Base-by-base conservation (phyloP, 53 echinoderm and acorn worm species). In the Temnopleurus reevesii region DNA sequence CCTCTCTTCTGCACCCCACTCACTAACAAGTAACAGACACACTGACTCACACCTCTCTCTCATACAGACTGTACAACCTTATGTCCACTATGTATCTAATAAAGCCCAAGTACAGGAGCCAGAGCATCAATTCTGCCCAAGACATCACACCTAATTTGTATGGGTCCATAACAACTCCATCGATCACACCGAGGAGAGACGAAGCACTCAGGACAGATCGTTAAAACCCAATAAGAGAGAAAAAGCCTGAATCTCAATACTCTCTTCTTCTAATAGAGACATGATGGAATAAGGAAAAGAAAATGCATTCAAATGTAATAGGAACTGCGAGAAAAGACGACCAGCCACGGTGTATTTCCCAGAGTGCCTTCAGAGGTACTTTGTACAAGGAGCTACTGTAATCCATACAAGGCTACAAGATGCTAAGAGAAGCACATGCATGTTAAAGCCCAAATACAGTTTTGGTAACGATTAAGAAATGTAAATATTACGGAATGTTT, bases 71-170 rank as follows among this genome's bases (percentile, higher is more conserved):
- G 30, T 63, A 12, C 33, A 13, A 31, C 34, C 63, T 25, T 63
- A 9, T 4, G 10, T 31, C 33, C 63, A 63, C 12, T 17, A 12
- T 31, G 25, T 33, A 31, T 12, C 15, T 31, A 9, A 10, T 3
- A 19, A 17, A 9, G 55, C 34, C 41, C 36, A 71, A 71, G 71
- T 36, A 21, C 71, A 71, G 23, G 38, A 36, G 38, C 71, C 18
- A 27, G 19, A 36, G 71, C 38, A 71, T 71, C 36, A 71, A 71
- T 71, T 71, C 38, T 18, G 6, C 21, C 41, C 41, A 8, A 71
- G 71, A 71, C 71, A 71, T 71, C 71, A 71, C 71, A 71, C 71
- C 71, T 71, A 71, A 71, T 71, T 71, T 71, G 71, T 71, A 38
- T 21, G 71, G 71, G 71, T 71, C 41, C 71, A 71, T 71, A 71